Evolutionary conservation across 64 coral and sea anemone genomes (phyloP), one percentile per base, ranked within the genome.

Genomic region (Porites australiensis): DNA sequence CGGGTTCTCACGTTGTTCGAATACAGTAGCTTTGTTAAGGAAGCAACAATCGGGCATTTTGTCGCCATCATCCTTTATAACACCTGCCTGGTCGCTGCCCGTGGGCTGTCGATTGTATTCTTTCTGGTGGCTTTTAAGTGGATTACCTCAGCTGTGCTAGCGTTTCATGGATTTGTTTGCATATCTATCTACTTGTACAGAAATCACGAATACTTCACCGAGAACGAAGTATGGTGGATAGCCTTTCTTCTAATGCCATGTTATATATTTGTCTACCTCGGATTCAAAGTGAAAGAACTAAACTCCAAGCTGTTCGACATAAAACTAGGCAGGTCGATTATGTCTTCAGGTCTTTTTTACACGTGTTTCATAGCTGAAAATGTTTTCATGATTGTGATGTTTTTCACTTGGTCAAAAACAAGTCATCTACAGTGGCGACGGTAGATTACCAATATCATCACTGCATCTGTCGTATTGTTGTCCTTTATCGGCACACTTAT

Each of bases 221-320:
- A 93, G 73, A 86, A 69, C 48, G 82, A 93, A 18, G 44, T 93
- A 3, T 93, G 91, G 91, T 93, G 91, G 91, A 85, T 93, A 44
- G 91, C 82, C 5, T 63, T 75, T 5, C 75, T 93, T 5, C 58
- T 93, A 1, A 55, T 93, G 12, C 91, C 91, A 19, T 93, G 91
- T 18, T 93, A 93, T 61, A 55, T 93, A 13, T 93, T 93, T 21
- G 70, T 77, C 19, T 93, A 87, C 46, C 20, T 93, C 18, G 91
- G 91, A 67, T 93, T 93, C n/a, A 93, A 86, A 69, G 82, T 93
- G 6, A 93, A 87, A 70, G 82, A 86, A 47, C 52, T 93, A 6
- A 57, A 78, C n/a, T 23, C 85, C 8, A 83, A 85, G 45, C 49
- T 85, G 0, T 93, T 93, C 50, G 82, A 93, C 46, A 64, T 93